Conservation (phyloP, 1,140 invertebrate species). For the Bradynema listronoti region DNA sequence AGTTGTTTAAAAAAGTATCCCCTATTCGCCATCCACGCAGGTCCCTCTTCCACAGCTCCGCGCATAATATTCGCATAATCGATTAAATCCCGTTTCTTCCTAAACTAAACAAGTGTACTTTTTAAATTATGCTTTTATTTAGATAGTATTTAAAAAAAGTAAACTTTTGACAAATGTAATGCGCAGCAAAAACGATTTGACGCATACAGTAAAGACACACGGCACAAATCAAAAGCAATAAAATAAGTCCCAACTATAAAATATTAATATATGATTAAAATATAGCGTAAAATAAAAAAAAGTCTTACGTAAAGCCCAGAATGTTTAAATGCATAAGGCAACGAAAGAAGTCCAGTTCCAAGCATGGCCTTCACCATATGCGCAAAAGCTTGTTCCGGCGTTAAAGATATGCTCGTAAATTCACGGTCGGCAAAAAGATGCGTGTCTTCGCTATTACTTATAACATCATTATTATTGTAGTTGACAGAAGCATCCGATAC, state of each 20-base stretch:
- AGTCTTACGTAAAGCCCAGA: conserved; percentile 47
- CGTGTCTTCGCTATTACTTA: conserved; percentile 21
- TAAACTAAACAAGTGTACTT: conserved; percentile 17
- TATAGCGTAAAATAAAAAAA: not conserved
- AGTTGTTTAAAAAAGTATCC: conserved; percentile 48
- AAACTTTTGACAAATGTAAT: conserved; percentile 48
- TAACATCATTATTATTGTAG: too few species aligned
- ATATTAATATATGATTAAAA: conserved; percentile 7
- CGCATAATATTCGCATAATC: conserved; percentile 57
- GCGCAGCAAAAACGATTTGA: conserved; percentile 48
- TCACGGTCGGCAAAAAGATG: conserved; percentile 37
- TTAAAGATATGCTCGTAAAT: conserved; percentile 34
- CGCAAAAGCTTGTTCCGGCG: conserved; percentile 49
- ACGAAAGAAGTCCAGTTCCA: conserved; percentile 51
- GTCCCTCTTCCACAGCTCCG: conserved; percentile 47
- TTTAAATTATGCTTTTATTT: not conserved
- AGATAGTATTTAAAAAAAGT: not conserved
- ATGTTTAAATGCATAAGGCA: conserved; percentile 53
- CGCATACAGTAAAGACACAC: conserved; percentile 51
- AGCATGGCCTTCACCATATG: conserved; percentile 56
- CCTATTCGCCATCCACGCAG: conserved; percentile 37
- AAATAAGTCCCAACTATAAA: conserved; percentile 41
- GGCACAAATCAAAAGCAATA: conserved; percentile 42
- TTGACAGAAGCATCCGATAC: too few species aligned
- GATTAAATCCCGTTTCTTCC: conserved; percentile 50